Evolutionary conservation across 2,113 vertebrate genomes (phyloP), one percentile per base, ranked within the genome.

Genomic region (Nicator chloris): DNA sequence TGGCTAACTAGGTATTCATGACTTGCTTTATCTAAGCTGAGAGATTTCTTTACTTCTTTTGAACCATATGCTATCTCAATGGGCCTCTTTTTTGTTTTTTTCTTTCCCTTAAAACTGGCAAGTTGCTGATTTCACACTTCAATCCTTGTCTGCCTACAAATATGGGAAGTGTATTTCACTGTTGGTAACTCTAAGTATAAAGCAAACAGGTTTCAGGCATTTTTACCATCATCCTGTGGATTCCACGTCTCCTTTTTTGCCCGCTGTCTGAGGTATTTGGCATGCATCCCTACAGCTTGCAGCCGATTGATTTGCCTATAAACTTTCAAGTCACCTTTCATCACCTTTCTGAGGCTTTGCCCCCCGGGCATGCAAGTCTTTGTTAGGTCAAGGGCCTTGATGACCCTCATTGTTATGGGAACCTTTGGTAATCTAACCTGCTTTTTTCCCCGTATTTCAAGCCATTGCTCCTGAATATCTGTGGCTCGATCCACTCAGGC

Each of bases 341-440:
- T 94, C 91, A 91, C 93, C 94, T 96, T 85, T 64, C 7, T 56
- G 3, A 94, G 69, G 45, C 66, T 90, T 71, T 86, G 66, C 57
- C 73, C 92, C 39, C 73, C 63, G 72, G 87, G 75, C 82, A 90
- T 82, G 76, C 88, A 42, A 76, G 75, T 75, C 93, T 28, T 92
- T 59, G 80, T 90, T 53, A 64, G 82, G 88, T 93, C 91, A 78
- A 91, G 59, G 65, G 76, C 60, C 79, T 86, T 77, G 66, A 94
- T 66, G 94, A 93, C 88, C 93, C 83, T 33, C 57, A 95, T 95
- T 95, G 93, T 96, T 96, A 88, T 68, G 92, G 80, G 86, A 88
- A 93, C 80, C 92, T 96, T 93, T 88, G 90, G 86, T 95, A 95
- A 97, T 91, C 88, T 95, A 93, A 95, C 93, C 95, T 96, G 69